Base-by-base conservation (phyloP, 2,113 vertebrate species). In the Gnathonemus echidnorhynchus region DNA sequence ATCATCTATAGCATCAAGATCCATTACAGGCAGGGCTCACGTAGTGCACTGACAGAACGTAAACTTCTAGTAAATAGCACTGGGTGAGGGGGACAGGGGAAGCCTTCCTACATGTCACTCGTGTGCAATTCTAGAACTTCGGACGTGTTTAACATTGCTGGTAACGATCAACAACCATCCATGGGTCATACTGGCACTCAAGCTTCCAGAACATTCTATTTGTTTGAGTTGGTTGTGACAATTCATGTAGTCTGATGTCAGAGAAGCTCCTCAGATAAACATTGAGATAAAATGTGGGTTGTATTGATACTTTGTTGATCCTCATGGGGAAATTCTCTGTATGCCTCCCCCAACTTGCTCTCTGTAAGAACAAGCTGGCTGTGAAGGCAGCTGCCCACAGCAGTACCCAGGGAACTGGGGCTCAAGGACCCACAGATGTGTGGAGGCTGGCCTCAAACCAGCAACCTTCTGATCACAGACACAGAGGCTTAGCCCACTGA, bases 61-160 rank as follows among this genome's bases (percentile, higher is more conserved):
- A 88, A 80, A 46, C 31, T 89, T 93, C 91, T 90, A 87, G 93
- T 93, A 94, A 94, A 94, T 93, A 95, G 48, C 27, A 58, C 45
- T 58, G 89, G 88, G 91, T 92, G 90, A 87, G 91, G 77, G 89
- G 45, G 10, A 9, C 42, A 46, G 42, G 42, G 83, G 42, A n/a
- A 48, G 45, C 19, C 83, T 45, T 49, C 39, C 19, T 42, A 86
- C 39, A 45, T 48, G 74, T 15, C 11, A 48, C 21, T 21, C 17
- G 42, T 31, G 6, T 86, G 46, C 45, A n/a, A 49, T 86, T 86
- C 46, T 86, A 86, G 84, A 86, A 86, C 45, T 27, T 24, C 0
- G 21, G 24, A 49, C 48, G 10, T 50, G 45, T n/a, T 46, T 86
- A 49, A 86, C 45, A 0, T 48, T 27, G 19, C 2, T 48, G 21